Percentiles rank a stretch among this genome's conserved stretches.
These are phyloP conservation scores for Meta bourneti DNA, from an alignment of 2,888 invertebrate genomes.

Conservation along the genomic window DNA sequence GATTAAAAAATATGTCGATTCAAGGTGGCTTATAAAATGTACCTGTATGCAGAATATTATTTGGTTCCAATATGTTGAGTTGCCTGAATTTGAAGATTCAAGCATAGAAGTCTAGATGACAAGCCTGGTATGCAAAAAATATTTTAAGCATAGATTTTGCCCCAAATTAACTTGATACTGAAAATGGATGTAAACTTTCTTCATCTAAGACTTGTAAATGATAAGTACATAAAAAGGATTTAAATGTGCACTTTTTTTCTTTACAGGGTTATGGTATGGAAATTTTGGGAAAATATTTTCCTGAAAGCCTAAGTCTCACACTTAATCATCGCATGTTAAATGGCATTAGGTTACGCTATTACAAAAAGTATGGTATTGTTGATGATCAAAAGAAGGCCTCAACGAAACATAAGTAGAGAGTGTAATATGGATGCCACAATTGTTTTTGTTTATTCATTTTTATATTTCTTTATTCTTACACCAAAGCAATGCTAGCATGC, in stretches of 20 bases:
- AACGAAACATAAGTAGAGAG: constrained; percentile 9
- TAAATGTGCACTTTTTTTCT: neutral
- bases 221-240: too few species aligned
- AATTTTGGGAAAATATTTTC: constrained; percentile 26
- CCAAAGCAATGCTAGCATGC: constrained; percentile 2
- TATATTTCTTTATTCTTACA: neutral
- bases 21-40: too few species aligned
- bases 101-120: too few species aligned
- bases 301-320: constrained; percentile 52
- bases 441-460: constrained; percentile 16
- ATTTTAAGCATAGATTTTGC: too few species aligned
- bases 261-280: constrained; percentile 66
- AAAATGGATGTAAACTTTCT: too few species aligned
- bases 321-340: constrained; percentile 53
- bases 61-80: too few species aligned
- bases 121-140: too few species aligned
- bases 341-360: constrained; percentile 57
- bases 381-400: constrained; percentile 48
- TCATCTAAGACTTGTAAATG: too few species aligned
- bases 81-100: too few species aligned
- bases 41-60: too few species aligned
- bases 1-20: too few species aligned
- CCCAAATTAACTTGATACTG: too few species aligned
- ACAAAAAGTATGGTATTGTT: constrained; percentile 65
- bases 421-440: neutral